A percentile compares a stretch with the other conserved stretches of the same genome.
These are phyloP conservation scores for Rynchops niger DNA, from an alignment of 2,113 vertebrate species.

Conservation along the genomic window DNA sequence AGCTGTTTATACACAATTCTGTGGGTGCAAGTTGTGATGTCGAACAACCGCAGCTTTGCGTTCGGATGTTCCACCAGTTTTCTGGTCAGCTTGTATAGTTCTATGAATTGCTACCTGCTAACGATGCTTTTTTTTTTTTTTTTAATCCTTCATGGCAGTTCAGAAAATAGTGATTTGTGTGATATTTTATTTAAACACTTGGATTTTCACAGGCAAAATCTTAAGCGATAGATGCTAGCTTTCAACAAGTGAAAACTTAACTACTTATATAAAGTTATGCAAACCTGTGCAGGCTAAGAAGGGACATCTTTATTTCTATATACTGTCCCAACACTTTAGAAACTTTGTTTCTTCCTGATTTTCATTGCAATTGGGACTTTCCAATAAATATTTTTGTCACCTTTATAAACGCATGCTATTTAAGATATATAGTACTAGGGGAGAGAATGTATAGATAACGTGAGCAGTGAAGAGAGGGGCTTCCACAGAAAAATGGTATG, in stretches of 20 bases:
- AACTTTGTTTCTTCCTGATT: not conserved
- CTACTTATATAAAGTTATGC: not conserved
- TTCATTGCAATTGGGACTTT: not conserved
- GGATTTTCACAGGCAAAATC: not conserved
- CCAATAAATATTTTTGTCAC: not conserved
- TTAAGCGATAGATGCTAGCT: not conserved
- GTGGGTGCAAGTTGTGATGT: not conserved
- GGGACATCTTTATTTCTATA: not conserved
- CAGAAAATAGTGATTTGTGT: not conserved
- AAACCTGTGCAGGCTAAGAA: not conserved
- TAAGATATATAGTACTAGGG: not conserved
- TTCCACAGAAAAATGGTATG: not conserved
- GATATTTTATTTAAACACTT: not conserved
- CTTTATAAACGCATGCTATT: not conserved
- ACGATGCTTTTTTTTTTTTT: not conserved
- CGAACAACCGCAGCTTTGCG: not conserved
- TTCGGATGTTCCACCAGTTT: not conserved
- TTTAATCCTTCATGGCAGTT: not conserved
- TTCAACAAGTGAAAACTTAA: not conserved
- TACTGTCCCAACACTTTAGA: not conserved
- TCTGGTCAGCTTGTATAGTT: not conserved
- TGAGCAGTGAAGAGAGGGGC: not conserved
- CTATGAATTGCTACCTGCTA: not conserved
- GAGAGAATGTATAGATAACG: not conserved
- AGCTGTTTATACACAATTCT: not conserved